These are phyloP conservation scores for Thalpophila matura DNA, from an alignment of 2,888 invertebrate species.

Conservation along the genomic window DNA sequence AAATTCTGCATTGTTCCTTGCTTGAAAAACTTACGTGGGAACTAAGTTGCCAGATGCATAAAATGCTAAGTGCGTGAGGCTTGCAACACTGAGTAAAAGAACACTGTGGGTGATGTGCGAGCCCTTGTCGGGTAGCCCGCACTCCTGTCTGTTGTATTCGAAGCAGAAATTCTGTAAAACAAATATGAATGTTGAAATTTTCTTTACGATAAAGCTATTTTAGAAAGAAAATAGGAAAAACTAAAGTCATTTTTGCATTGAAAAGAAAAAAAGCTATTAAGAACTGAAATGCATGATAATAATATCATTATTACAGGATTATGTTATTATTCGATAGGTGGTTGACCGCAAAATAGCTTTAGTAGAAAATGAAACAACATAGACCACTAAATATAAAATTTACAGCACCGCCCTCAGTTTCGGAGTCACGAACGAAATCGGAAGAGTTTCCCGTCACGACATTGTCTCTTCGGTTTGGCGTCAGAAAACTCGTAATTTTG, in stretches of 20 bases:
- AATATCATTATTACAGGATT: neutral
- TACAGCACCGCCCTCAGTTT: conserved; percentile 47
- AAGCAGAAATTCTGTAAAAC: conserved; percentile 86
- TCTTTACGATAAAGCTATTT: conserved; percentile 8
- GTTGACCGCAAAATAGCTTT: neutral
- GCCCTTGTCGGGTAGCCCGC: conserved; percentile 72
- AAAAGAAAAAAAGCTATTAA: no score
- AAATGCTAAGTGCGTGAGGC: conserved; percentile 68
- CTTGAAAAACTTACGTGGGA: conserved; percentile 59
- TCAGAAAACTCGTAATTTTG: conserved; percentile 65
- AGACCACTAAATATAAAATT: conserved; percentile 29
- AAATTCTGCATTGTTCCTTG: conserved; percentile 45
- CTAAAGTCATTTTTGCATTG: no score
- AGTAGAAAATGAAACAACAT: conserved; percentile 1
- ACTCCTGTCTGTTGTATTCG: conserved; percentile 85
- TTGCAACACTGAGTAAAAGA: conserved; percentile 70
- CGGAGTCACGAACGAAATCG: conserved; percentile 63
- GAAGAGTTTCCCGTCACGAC: conserved; percentile 53
- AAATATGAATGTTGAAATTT: conserved; percentile 43
- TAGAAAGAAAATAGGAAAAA: conserved; percentile 2
- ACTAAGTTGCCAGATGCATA: conserved; percentile 52
- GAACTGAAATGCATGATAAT: no score
- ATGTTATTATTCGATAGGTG: neutral
- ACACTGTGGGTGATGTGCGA: conserved; percentile 62
- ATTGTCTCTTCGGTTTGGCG: conserved; percentile 58